phyloP scores from a whole-genome alignment of 2,797 vertebrate genomes.

The Syncerus caffer region DNA sequence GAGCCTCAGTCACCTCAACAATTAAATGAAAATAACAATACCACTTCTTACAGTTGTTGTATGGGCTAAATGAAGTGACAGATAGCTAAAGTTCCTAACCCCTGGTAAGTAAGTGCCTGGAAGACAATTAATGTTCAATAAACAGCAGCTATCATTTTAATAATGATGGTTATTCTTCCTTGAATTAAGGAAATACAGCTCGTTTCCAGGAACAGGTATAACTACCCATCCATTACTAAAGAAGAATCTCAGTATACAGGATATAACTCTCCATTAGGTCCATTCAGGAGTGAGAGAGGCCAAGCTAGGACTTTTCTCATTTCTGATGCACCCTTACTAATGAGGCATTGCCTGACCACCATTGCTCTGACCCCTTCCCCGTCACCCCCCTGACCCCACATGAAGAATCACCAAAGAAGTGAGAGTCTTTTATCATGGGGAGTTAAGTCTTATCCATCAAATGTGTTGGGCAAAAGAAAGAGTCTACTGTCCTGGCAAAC shows the following conservation, averaged over 20 bases:
- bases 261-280: neutral
- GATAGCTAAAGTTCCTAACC: neutral
- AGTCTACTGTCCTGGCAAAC: neutral
- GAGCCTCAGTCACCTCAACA: neutral
- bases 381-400: rapidly evolving
- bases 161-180: neutral
- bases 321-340: neutral
- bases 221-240: neutral
- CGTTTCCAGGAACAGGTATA: neutral
- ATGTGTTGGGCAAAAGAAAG: neutral
- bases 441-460: neutral
- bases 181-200: constrained; percentile 8
- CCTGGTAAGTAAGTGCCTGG: neutral
- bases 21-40: neutral
- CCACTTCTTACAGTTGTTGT: neutral
- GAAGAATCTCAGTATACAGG: neutral
- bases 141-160: neutral
- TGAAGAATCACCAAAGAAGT: neutral
- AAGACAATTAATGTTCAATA: neutral
- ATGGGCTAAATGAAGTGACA: neutral
- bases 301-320: neutral
- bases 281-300: neutral
- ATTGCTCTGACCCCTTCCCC: neutral
- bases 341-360: neutral
- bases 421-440: neutral